A percentile compares a stretch with the other conserved stretches of the same genome.
Evolutionary conservation across 1,140 invertebrate species (phyloP).

Genomic region (Tetramorium parvispinum): DNA sequence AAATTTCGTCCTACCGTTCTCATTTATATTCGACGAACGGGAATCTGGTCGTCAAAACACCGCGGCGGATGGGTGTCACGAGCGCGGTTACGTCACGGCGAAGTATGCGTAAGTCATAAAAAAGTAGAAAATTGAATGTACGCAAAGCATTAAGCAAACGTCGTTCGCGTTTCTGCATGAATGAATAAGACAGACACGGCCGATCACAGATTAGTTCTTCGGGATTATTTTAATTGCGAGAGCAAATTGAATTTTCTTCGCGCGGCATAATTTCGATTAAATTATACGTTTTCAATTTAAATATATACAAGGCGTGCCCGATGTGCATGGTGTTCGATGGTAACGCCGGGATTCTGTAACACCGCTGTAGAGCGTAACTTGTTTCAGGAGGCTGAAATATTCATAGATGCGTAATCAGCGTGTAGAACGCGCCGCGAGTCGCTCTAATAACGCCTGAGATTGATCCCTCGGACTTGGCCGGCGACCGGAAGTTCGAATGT

Average conservation of each 20-base stretch:
- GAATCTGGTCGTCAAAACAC: not conserved
- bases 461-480: conserved; percentile 7
- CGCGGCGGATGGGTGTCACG: conserved; percentile 10
- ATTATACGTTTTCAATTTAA: conserved; percentile 8
- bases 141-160: not conserved
- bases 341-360: not conserved
- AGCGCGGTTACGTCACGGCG: conserved; percentile 11
- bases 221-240: not conserved
- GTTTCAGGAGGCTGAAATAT: not conserved
- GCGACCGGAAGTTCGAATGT: conserved; percentile 39
- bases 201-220: conserved; percentile 23
- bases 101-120: conserved; percentile 29
- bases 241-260: not conserved
- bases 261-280: not conserved
- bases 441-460: conserved; percentile 34
- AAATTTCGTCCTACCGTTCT: not conserved
- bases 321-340: not conserved
- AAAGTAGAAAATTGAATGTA: conserved; percentile 34
- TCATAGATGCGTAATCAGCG: conserved; percentile 17
- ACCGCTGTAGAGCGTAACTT: not conserved
- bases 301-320: not conserved
- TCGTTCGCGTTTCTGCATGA: conserved; percentile 47
- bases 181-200: conserved; percentile 17
- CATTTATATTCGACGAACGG: not conserved
- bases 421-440: not conserved